phyloP scores from a whole-genome alignment of 1,140 invertebrate genomes.

The Homarus americanus region DNA sequence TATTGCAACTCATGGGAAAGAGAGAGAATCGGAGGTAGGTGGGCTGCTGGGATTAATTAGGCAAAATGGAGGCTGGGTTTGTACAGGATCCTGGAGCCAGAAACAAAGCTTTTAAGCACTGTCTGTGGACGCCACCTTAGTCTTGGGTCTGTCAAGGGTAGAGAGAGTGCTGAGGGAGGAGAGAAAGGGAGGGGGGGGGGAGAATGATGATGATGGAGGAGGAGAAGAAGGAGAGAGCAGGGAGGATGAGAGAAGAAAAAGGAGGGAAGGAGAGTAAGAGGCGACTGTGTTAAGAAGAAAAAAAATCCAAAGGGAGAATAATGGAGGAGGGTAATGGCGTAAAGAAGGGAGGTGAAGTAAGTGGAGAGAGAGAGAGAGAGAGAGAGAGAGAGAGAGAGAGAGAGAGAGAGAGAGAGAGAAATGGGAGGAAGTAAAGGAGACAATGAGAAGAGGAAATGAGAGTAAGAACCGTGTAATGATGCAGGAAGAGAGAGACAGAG shows the following conservation, averaged over 20 bases:
- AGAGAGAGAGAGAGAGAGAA: neutral
- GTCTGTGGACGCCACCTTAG: slow-evolving; percentile 23
- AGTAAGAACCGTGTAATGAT: too few species aligned
- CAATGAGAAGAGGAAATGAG: too few species aligned
- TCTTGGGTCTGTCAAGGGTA: neutral
- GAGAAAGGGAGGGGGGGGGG: slow-evolving; percentile 6
- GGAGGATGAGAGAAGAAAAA: neutral
- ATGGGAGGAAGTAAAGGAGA: neutral
- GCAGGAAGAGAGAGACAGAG: too few species aligned
- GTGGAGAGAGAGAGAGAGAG: too few species aligned
- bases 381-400: neutral
- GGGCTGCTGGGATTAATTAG: slow-evolving; percentile 63
- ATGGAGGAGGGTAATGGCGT: too few species aligned
- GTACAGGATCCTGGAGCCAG: slow-evolving; percentile 39
- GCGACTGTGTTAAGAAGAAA: too few species aligned
- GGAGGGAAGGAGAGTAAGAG: neutral
- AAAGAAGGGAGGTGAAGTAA: neutral
- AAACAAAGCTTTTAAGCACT: slow-evolving; percentile 57
- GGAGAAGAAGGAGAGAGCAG: neutral
- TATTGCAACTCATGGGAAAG: slow-evolving; percentile 55
- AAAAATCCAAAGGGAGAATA: neutral
- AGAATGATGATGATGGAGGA: neutral
- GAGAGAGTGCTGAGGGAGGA: slow-evolving; percentile 12
- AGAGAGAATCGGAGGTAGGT: slow-evolving; percentile 42
- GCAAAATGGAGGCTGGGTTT: slow-evolving; percentile 50